Conservation (phyloP, 92 coral and sea anemone genomes). For the Porites divaricata region DNA sequence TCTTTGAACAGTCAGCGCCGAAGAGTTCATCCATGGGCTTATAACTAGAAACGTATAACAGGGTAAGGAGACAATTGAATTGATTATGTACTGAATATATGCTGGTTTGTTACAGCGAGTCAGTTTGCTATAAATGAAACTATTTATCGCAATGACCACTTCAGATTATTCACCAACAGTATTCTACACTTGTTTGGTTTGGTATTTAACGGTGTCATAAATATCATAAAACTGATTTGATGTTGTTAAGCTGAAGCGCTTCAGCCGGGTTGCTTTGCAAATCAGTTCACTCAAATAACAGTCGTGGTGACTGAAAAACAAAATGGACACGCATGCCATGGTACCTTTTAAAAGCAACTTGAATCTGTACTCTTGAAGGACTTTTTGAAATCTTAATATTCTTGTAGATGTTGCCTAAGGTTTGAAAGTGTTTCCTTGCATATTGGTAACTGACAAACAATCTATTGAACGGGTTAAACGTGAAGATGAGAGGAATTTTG, state of each 20-base stretch:
- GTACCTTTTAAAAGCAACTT: too few relatives aligned
- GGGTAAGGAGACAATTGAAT: too few relatives aligned
- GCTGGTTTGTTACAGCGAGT: not conserved
- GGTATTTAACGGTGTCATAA: not conserved
- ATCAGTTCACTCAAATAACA: too few relatives aligned
- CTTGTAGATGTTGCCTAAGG: too few relatives aligned
- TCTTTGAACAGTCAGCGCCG: not conserved
- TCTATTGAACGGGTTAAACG: not conserved
- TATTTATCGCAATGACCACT: not conserved
- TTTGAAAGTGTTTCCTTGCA: not conserved
- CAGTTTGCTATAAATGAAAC: not conserved
- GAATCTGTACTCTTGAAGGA: too few relatives aligned
- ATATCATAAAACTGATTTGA: too few relatives aligned
- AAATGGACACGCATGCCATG: not conserved
- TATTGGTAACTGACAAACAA: not conserved
- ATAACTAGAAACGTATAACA: not conserved
- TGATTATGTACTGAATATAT: too few relatives aligned
- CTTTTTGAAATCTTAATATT: too few relatives aligned
- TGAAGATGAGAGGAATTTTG: constrained; percentile 12
- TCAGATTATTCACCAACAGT: too few relatives aligned
- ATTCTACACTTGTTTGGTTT: not conserved
- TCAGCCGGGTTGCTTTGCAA: not conserved
- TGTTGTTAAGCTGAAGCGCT: not conserved
- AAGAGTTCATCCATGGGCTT: not conserved
- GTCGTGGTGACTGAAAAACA: too few relatives aligned